Evolutionary conservation across 23 tunicate genomes (phyloP), one percentile per base, ranked within the genome.

Genomic region (Clavelina lepadiformis): DNA sequence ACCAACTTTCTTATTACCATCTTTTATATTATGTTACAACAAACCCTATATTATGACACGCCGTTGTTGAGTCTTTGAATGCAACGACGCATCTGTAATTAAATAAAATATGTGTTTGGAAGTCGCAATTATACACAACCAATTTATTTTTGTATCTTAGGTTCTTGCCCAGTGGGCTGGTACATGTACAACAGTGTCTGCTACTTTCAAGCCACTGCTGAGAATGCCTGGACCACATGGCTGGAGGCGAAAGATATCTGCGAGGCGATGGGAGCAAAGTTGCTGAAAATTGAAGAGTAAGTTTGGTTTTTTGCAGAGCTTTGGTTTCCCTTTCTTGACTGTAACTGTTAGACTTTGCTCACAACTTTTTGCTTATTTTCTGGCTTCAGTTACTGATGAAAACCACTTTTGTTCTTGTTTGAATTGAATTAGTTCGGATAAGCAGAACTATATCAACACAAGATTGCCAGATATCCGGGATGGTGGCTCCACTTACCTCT

Each of bases 161-260:
- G 95, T 2, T 60, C 94, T 0, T 93, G 98, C 59, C 88, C 83
- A 3, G 61, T 61, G 2, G 98, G 98, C 1, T 93, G 98, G 98
- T 38, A 68, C 31, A 33, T 79, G 53, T 80, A 46, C 63, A 51
- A 57, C 24, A 78, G 70, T 5, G 67, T n/a, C 25, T 93, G 98
- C 63, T 93, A 93, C 66, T 79, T 93, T 28, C 37, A 69, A 23
- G 87, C 76, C 20, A 56, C 55, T 0, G 46, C 80, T 25, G 38
- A 57, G 46, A 56, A 67, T n/a, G 51, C 65, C 7, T 81, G 80
- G 78, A 51, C 38, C 46, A 93, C 61, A 22, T 93, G 98, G 98
- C 59, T 61, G 1, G 82, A 56, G 5, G 95, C 98, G 11, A 67
- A 68, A 46, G 80, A 65, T 0, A 11, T 22, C 15, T 93, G 98